Percentiles rank a stretch among this genome's conserved stretches.
Evolutionary conservation across 2,797 vertebrate species (phyloP).

Genomic region (Rousettus madagascariensis): DNA sequence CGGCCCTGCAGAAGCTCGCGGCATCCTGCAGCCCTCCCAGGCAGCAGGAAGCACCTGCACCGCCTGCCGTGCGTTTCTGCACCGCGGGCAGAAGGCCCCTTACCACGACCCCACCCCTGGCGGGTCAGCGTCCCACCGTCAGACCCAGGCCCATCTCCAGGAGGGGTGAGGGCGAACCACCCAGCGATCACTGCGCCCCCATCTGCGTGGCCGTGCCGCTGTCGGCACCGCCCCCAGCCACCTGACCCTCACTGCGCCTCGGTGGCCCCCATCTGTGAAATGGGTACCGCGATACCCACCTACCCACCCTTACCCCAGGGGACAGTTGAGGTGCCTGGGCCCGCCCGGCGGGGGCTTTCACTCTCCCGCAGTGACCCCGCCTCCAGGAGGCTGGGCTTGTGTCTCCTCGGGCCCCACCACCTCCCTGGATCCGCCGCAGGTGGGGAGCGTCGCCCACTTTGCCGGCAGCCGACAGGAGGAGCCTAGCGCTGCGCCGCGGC

Average conservation of each 20-base stretch:
- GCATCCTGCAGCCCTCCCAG: not conserved
- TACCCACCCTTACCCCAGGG: not conserved
- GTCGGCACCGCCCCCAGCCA: too few relatives aligned
- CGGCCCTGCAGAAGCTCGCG: not conserved
- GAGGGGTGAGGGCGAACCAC: too few relatives aligned
- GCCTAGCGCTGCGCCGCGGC: not conserved
- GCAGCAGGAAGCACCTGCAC: not conserved
- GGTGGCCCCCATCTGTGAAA: not conserved
- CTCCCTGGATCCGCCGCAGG: fast-evolving
- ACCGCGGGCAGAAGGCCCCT: not conserved
- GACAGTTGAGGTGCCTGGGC: not conserved
- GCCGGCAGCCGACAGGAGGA: fast-evolving
- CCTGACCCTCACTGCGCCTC: not conserved
- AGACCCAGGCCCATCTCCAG: not conserved
- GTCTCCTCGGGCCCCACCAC: not conserved
- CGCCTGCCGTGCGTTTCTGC: not conserved
- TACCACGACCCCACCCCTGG: not conserved
- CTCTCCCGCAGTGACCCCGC: not conserved
- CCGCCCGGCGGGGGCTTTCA: fast-evolving
- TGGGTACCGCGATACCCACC: fast-evolving
- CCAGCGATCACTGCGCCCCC: not conserved
- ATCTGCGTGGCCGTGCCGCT: not conserved
- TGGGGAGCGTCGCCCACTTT: not conserved
- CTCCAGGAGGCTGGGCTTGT: not conserved
- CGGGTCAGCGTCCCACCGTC: not conserved